phyloP scores from a whole-genome alignment of 2,797 vertebrate species.

The Megaceryle alcyon region DNA sequence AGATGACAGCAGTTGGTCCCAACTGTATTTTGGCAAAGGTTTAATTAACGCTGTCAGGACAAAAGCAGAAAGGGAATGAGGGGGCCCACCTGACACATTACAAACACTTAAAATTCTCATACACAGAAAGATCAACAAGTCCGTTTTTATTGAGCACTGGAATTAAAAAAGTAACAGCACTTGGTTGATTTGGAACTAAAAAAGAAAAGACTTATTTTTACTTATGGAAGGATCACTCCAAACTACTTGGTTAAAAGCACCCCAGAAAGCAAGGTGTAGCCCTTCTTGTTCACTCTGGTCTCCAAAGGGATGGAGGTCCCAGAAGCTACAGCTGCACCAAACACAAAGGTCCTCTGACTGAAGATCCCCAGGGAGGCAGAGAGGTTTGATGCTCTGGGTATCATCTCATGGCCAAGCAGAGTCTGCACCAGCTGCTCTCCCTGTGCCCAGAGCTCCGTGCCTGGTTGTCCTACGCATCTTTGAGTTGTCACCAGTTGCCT shows the following conservation, averaged over 20 bases:
- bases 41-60: neutral
- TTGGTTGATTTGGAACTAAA: slow-evolving; percentile 29
- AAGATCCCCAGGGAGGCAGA: neutral
- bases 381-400: neutral
- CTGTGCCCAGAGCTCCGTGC: neutral
- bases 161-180: slow-evolving; percentile 58
- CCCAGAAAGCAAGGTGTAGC: neutral
- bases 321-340: neutral
- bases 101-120: neutral
- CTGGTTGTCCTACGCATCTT: neutral
- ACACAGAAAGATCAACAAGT: neutral
- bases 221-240: neutral
- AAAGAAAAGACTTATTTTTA: neutral
- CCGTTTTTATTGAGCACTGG: slow-evolving; percentile 45
- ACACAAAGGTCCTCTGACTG: neutral
- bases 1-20: neutral
- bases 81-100: neutral
- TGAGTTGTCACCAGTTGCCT: neutral
- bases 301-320: neutral
- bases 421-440: neutral
- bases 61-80: neutral
- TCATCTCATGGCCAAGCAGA: neutral
- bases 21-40: neutral
- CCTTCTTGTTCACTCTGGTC: neutral
- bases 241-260: neutral